Evolutionary conservation across 2,797 vertebrate species (phyloP).

Genomic region (Notoglanidium macrostoma): DNA sequence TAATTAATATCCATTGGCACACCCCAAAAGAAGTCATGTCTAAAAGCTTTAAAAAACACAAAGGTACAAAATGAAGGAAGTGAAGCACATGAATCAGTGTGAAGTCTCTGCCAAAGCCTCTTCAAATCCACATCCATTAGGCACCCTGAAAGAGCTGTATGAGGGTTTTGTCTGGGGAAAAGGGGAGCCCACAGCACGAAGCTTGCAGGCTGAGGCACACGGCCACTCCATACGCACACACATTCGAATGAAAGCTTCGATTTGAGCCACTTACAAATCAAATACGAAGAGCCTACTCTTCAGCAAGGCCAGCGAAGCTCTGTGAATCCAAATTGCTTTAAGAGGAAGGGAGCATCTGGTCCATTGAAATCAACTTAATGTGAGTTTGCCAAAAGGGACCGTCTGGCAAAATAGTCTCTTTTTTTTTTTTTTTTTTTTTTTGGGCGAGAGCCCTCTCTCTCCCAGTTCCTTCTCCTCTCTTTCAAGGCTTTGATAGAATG

Average conservation of each 20-base stretch:
- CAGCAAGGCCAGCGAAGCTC: conserved; percentile 58
- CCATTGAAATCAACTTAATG: conserved; percentile 66
- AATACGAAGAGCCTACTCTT: conserved; percentile 58
- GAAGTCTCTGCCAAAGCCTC: conserved; percentile 53
- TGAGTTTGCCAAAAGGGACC: conserved; percentile 60
- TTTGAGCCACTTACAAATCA: conserved; percentile 64
- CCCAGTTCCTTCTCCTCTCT: conserved; percentile 28
- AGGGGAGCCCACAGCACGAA: conserved; percentile 49
- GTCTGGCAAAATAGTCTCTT: conserved; percentile 59
- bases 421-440: conserved; percentile 30
- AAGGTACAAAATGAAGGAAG: conserved; percentile 30
- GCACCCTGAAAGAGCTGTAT: conserved; percentile 54
- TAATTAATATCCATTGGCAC: conserved; percentile 49
- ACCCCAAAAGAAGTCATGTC: conserved; percentile 41
- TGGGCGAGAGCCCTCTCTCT: conserved; percentile 36
- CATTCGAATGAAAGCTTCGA: conserved; percentile 59
- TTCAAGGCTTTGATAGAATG: conserved; percentile 46
- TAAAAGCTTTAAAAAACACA: conserved; percentile 39
- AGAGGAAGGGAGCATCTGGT: conserved; percentile 65
- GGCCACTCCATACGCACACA: conserved; percentile 57
- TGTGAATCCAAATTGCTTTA: conserved; percentile 63
- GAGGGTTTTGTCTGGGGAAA: conserved; percentile 57
- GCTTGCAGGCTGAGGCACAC: conserved; percentile 53
- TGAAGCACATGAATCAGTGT: conserved; percentile 40
- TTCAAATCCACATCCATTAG: conserved; percentile 56